Evolutionary conservation across 2,888 invertebrate genomes (phyloP).

Genomic region (Heliconius ismenius): DNA sequence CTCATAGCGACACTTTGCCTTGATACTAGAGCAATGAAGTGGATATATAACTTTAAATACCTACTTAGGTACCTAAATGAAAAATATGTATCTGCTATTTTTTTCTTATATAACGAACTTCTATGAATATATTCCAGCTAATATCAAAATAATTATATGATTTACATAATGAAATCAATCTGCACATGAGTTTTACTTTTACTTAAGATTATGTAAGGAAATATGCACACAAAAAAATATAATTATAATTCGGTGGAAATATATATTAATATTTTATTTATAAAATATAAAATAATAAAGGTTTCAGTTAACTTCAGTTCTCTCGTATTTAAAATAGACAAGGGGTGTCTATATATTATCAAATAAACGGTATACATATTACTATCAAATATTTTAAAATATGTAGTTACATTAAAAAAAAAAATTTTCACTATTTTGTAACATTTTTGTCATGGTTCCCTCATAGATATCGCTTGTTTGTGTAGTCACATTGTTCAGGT

Average conservation of each 20-base stretch:
- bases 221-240: not conserved
- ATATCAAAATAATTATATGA: not conserved
- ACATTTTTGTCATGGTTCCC: too few relatives aligned
- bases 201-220: constrained; percentile 10
- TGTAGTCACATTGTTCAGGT: too few relatives aligned
- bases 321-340: not conserved
- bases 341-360: too few relatives aligned
- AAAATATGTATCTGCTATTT: not conserved
- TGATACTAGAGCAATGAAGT: too few relatives aligned
- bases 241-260: not conserved
- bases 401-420: too few relatives aligned
- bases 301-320: not conserved
- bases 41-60: too few relatives aligned
- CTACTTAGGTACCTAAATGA: too few relatives aligned
- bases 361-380: too few relatives aligned
- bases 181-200: constrained; percentile 3
- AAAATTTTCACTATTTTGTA: too few relatives aligned
- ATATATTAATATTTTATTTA: not conserved
- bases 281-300: not conserved
- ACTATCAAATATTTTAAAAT: too few relatives aligned
- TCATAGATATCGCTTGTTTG: too few relatives aligned
- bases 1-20: too few relatives aligned
- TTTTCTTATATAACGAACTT: not conserved
- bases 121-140: not conserved
- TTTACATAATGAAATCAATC: constrained; percentile 19